Percentiles rank a stretch among this genome's conserved stretches.
Conservation (phyloP, 2,888 invertebrate genomes). For the Pyrgus malvae region DNA sequence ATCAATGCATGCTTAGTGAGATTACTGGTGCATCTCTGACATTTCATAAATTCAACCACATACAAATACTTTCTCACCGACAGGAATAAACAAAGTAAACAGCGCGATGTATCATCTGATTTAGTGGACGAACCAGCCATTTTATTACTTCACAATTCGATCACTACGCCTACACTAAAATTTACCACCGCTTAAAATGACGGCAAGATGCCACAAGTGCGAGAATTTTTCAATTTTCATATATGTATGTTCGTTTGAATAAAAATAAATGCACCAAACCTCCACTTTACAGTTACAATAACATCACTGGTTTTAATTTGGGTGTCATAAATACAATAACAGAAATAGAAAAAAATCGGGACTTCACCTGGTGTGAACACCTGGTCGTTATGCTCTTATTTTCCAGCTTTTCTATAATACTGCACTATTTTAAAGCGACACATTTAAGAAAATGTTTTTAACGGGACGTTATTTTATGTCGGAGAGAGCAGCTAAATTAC, state of each 20-base stretch:
- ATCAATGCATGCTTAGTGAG: constrained; percentile 43
- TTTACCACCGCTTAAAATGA: background rate
- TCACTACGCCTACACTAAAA: constrained; percentile 27
- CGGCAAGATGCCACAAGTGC: background rate
- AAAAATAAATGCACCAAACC: background rate
- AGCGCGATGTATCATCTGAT: background rate
- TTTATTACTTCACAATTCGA: constrained; percentile 19
- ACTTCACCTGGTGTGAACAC: background rate
- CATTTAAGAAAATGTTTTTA: constrained; percentile 47
- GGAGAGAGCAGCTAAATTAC: constrained; percentile 16
- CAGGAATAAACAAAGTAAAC: background rate
- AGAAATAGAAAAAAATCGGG: background rate
- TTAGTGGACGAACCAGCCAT: constrained; percentile 15
- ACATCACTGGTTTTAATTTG: constrained; percentile 18
- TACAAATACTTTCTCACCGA: background rate
- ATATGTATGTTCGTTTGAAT: background rate
- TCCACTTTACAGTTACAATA: constrained; percentile 32
- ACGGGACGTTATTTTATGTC: constrained; percentile 34
- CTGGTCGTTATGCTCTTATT: constrained; percentile 34
- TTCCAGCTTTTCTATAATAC: constrained; percentile 37
- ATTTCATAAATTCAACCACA: constrained; percentile 43
- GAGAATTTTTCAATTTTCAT: background rate
- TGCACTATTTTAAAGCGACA: constrained; percentile 41
- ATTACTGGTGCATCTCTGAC: constrained; percentile 63
- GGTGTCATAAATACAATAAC: background rate